These are phyloP conservation scores for Blera fallax DNA, from an alignment of 2,888 invertebrate genomes.

Conservation along the genomic window DNA sequence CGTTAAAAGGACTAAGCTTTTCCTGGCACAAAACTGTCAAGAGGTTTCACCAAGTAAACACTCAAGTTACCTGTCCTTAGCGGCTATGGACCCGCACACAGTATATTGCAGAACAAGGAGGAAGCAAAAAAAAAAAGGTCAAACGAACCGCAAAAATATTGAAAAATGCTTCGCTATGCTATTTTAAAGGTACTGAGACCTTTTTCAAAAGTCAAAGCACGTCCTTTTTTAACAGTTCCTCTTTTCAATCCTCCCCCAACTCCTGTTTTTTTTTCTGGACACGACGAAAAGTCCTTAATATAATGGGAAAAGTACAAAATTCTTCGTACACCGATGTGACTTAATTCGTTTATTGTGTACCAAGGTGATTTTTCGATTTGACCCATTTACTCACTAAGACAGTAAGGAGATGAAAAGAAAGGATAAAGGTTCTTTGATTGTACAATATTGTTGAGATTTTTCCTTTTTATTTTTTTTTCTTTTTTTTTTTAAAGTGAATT, in stretches of 20 bases:
- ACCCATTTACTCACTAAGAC: conserved; percentile 54
- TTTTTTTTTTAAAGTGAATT: conserved; percentile 30
- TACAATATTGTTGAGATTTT: conserved; percentile 18
- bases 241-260: neutral
- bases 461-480: neutral
- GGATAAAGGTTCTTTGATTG: conserved; percentile 24
- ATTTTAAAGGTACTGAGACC: conserved; percentile 50
- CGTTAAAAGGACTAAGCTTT: conserved; percentile 61
- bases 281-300: conserved; percentile 21
- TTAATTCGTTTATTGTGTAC: conserved; percentile 70
- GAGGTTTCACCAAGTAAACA: conserved; percentile 49
- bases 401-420: conserved; percentile 5
- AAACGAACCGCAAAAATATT: conserved; percentile 49
- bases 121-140: conserved; percentile 26
- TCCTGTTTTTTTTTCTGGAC: neutral
- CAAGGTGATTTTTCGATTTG: conserved; percentile 67
- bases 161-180: conserved; percentile 45
- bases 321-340: conserved; percentile 36
- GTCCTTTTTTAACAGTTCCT: conserved; percentile 46
- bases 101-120: neutral
- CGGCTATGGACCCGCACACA: neutral
- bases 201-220: conserved; percentile 58
- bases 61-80: conserved; percentile 43
- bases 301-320: conserved; percentile 61
- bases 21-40: conserved; percentile 45